Conservation (phyloP, 2,797 vertebrate species). For the Pogoniulus pusillus region DNA sequence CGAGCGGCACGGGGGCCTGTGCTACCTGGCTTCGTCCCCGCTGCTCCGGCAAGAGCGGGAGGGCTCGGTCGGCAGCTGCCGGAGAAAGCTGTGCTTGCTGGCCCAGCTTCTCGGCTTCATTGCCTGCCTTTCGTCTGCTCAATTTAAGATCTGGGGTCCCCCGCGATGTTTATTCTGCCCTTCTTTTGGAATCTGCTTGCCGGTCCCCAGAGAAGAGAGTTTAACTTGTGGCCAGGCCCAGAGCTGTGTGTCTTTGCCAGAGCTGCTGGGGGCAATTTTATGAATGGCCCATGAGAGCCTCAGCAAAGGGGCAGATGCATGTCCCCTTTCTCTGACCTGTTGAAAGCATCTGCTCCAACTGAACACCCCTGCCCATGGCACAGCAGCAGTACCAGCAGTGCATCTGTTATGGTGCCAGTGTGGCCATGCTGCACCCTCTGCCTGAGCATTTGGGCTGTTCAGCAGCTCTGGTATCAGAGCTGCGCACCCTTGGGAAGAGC, state of each 20-base stretch:
- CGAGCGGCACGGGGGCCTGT: accelerated
- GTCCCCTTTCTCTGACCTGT: neutral
- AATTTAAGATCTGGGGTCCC: neutral
- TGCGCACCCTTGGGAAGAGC: neutral
- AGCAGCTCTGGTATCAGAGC: accelerated
- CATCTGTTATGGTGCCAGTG: accelerated
- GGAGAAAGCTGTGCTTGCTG: neutral
- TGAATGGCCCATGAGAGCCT: accelerated
- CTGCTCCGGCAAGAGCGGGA: neutral
- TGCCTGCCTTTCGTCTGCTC: neutral
- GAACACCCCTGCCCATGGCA: neutral
- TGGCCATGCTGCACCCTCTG: accelerated
- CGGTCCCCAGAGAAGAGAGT: neutral
- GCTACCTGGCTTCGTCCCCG: neutral
- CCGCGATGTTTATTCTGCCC: neutral
- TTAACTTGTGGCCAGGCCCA: neutral
- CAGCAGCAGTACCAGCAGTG: neutral
- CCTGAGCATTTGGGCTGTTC: neutral
- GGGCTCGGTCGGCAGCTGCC: neutral
- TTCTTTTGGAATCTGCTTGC: neutral
- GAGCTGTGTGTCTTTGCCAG: neutral
- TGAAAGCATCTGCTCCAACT: neutral
- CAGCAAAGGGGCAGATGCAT: neutral
- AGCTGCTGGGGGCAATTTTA: neutral
- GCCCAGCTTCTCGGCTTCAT: neutral